Evolutionary conservation across 2,888 invertebrate genomes (phyloP), one percentile per base, ranked within the genome.

Genomic region (Parnassius orleans): DNA sequence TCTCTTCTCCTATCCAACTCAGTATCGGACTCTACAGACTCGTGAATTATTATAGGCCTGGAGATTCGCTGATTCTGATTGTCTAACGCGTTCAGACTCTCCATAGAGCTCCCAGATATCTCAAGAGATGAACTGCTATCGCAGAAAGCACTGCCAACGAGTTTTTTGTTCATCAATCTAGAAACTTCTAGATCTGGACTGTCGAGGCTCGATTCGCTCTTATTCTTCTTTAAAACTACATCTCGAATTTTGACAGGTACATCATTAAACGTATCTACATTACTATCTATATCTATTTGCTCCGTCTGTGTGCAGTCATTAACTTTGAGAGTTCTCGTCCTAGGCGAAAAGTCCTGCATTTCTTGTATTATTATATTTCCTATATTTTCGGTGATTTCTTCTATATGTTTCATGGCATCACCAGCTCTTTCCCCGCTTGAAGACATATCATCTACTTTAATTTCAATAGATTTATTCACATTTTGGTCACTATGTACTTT

Each of bases 171-270:
- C 89, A 92, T 92, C 5, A 92, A 74, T 66, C 90, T 82, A 48
- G 91, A 92, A 1, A 92, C 92, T 76, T 92, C 92, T 65, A 92
- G 69, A 70, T 92, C 92, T 0, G 92, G 91, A 70, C 92, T 92
- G 60, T 92, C 92, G n/a, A 92, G 72, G 70, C 90, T 92, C 12
- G 92, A 91, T 71, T 92, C 92, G 63, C 90, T 92, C 68, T 88
- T 90, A 74, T 92, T 90, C 65, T 92, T 92, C 81, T 92, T 91
- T 78, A 92, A 83, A 66, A 87, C 82, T 78, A 90, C 76, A 68
- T 74, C 84, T 72, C 89, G 87, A 70, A 78, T 74, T 72, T 72
- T 79, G 74, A 68, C 85, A 84, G 87, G 89, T 86, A 86, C 86
- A 75, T 75, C 74, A 69, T 80, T 76, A 64, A 77, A 73, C 65